Percentiles rank a stretch among this genome's conserved stretches.
These are phyloP conservation scores for Neoniphon sammara DNA, from an alignment of 2,797 vertebrate genomes.

Conservation along the genomic window DNA sequence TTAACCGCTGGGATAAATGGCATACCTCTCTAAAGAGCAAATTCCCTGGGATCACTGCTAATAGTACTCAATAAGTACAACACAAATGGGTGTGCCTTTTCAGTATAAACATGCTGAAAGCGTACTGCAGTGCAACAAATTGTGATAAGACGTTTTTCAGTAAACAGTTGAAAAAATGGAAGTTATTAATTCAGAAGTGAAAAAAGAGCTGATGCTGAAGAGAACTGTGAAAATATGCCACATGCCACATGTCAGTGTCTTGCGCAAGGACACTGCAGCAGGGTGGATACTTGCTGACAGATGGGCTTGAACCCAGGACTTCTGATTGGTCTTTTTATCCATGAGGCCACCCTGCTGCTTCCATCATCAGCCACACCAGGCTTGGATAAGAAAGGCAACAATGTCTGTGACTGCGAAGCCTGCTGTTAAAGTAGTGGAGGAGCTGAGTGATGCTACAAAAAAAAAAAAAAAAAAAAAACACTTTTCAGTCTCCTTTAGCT, in stretches of 20 bases:
- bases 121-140: too few species aligned
- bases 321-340: neutral
- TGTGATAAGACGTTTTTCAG: neutral
- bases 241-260: too few species aligned
- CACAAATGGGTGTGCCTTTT: neutral
- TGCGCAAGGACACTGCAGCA: neutral
- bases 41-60: too few species aligned
- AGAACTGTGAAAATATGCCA: too few species aligned
- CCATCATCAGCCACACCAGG: conserved; percentile 3
- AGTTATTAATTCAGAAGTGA: too few species aligned
- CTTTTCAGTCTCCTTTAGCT: neutral
- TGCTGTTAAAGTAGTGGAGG: neutral
- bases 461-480: too few species aligned
- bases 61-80: neutral
- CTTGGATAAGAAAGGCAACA: neutral
- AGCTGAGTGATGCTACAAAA: neutral
- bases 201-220: too few species aligned
- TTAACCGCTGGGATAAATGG: too few species aligned
- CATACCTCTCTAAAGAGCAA: neutral
- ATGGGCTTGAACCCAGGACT: neutral
- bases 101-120: neutral
- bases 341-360: neutral
- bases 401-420: neutral
- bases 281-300: neutral
- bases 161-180: neutral